These are phyloP conservation scores for Notocelia uddmanniana DNA, from an alignment of 2,888 invertebrate species.

Conservation along the genomic window DNA sequence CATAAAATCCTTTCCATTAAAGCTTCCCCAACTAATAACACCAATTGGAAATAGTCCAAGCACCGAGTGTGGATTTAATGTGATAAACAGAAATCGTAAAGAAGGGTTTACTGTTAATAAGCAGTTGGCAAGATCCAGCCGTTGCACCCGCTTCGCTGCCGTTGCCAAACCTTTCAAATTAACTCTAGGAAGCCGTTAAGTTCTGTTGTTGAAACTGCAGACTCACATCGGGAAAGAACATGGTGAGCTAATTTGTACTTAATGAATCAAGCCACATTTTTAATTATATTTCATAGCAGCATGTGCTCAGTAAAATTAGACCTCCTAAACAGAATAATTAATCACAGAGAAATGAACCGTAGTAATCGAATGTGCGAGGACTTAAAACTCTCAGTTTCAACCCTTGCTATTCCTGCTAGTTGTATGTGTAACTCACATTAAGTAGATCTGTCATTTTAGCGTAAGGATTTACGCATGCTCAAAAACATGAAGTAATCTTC, in stretches of 20 bases:
- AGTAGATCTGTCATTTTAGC: too few species aligned
- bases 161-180: conserved; percentile 51
- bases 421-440: too few species aligned
- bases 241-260: conserved; percentile 2
- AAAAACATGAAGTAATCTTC: too few species aligned
- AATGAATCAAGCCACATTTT: not conserved
- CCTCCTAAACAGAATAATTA: not conserved
- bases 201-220: conserved; percentile 7
- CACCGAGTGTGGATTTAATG: conserved; percentile 57
- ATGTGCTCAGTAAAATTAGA: not conserved
- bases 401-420: too few species aligned
- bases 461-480: too few species aligned
- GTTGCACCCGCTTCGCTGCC: conserved; percentile 48
- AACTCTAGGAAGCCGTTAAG: conserved; percentile 37
- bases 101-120: conserved; percentile 60
- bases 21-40: conserved; percentile 28
- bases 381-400: too few species aligned
- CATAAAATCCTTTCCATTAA: not conserved
- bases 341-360: too few species aligned
- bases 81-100: conserved; percentile 62
- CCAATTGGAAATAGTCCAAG: conserved; percentile 64
- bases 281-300: not conserved
- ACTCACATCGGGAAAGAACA: conserved; percentile 8
- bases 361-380: too few species aligned
- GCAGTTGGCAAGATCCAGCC: conserved; percentile 54